Base-by-base conservation (phyloP, 2,888 invertebrate species). In the Acleris emargana region DNA sequence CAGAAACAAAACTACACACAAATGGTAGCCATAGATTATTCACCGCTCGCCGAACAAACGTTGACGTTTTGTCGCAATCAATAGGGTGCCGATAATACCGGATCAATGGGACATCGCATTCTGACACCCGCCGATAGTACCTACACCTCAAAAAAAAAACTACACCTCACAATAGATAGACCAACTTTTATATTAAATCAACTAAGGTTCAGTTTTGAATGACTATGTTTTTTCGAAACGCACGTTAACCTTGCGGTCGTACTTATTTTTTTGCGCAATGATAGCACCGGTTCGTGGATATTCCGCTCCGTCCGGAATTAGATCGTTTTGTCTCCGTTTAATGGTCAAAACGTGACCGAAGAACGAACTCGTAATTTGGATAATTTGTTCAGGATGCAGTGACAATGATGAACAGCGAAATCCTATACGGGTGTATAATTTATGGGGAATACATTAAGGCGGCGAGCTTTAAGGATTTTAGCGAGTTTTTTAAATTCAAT, bases 281-380 rank as follows among this genome's bases (percentile, higher is more conserved):
- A 91, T 89, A 91, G 76, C 81, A 75, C 71, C 73, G 72, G 86
- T 89, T 86, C 92, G 91, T 92, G 91, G 82, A 90, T 88, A 90
- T 89, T 87, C 81, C 81, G 83, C 84, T 84, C 81, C 79, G 81
- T 82, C 80, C 84, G 89, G 92, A 89, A 89, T 92, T 92, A 92
- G 86, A 76, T 72, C 81, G 88, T 90, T 91, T 91, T 91, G 91
- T 91, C 91, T 90, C 85, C 88, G 68, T 69, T 88, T 92, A 91
- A 92, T 91, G 91, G 88, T 83, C 80, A 79, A 80, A 90, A 92
- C 91, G 91, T 92, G 91, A 91, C 90, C 84, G 82, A 82, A 78
- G 79, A 84, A 81, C 81, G 81, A 78, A 83, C 78, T 77, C 81
- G 78, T 85, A 89, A 91, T 91, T 91, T 89, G 82, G 81, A 84